Percentiles rank a stretch among this genome's conserved stretches.
These are phyloP conservation scores for Poecilia gillii DNA, from an alignment of 2,797 vertebrate species.

Conservation along the genomic window DNA sequence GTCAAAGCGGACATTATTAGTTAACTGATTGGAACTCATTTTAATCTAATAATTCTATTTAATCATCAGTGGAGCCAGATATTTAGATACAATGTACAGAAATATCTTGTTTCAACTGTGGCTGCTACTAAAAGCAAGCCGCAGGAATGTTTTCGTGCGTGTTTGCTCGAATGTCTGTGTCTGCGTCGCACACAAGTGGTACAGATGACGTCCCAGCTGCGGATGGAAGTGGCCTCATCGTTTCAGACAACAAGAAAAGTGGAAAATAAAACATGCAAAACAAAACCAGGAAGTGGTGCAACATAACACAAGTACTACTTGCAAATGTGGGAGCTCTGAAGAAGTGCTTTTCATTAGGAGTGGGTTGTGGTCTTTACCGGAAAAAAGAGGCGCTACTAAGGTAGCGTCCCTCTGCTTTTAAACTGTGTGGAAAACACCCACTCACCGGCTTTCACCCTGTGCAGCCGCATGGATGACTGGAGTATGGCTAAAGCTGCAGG, in stretches of 20 bases:
- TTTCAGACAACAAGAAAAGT: constrained; percentile 58
- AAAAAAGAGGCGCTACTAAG: not conserved
- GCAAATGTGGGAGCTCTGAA: constrained; percentile 99
- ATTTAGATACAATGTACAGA: not conserved
- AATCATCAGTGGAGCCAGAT: not conserved
- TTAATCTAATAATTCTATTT: too few species aligned
- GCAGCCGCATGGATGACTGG: constrained; percentile 25
- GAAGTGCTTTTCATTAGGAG: constrained; percentile 85
- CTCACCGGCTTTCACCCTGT: constrained; percentile 22
- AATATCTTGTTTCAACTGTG: not conserved
- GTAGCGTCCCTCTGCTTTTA: constrained; percentile 22
- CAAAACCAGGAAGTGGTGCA: constrained; percentile 89
- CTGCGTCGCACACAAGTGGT: constrained; percentile 62
- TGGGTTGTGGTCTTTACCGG: not conserved
- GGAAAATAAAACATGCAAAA: constrained; percentile 81
- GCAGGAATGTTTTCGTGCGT: constrained; percentile 15
- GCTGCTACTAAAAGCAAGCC: constrained; percentile 19
- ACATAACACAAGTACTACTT: constrained; percentile 96
- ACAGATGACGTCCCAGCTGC: constrained; percentile 60
- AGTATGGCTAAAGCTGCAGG: constrained; percentile 84
- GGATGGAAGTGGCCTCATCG: constrained; percentile 63
- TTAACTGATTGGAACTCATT: too few species aligned
- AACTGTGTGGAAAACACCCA: constrained; percentile 33
- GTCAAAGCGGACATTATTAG: too few species aligned
- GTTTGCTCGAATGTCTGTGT: constrained; percentile 45